Evolutionary conservation across 2,113 vertebrate genomes (phyloP).

Genomic region (Dendrocopos noguchii): DNA sequence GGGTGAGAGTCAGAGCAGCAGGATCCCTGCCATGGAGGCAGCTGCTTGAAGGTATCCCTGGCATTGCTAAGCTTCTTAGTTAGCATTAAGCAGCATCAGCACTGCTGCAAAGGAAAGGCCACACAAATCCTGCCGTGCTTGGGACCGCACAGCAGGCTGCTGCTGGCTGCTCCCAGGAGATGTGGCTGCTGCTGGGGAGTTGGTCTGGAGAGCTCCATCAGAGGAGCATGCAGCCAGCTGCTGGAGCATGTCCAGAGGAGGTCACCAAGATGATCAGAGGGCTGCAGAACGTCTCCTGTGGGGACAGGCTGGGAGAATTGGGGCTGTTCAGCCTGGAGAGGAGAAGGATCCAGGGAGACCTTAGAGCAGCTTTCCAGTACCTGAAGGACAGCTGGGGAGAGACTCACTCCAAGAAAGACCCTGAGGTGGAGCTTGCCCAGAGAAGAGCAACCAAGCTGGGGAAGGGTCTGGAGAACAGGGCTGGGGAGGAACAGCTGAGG

Average conservation of each 20-base stretch:
- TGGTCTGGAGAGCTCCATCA: not conserved
- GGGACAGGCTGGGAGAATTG: no score
- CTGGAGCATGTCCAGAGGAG: not conserved
- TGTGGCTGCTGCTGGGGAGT: accelerated
- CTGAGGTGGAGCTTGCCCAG: no score
- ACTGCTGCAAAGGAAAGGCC: not conserved
- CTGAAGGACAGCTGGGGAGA: no score
- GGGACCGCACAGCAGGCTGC: not conserved
- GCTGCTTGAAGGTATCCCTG: not conserved
- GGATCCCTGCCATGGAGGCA: not conserved
- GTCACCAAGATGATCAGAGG: not conserved
- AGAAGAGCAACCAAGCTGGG: no score
- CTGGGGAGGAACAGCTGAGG: no score
- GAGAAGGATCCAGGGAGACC: no score
- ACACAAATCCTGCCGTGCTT: not conserved
- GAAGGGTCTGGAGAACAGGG: no score
- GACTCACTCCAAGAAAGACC: no score
- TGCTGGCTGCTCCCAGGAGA: not conserved
- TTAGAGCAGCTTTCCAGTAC: no score
- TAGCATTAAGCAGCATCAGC: not conserved
- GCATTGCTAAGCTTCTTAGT: not conserved
- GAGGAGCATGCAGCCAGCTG: not conserved
- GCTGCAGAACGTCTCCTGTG: no score
- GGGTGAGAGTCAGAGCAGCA: not conserved
- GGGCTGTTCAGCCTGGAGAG: no score